Evolutionary conservation across 2,113 vertebrate genomes (phyloP).

Genomic region (Ifrita kowaldi): DNA sequence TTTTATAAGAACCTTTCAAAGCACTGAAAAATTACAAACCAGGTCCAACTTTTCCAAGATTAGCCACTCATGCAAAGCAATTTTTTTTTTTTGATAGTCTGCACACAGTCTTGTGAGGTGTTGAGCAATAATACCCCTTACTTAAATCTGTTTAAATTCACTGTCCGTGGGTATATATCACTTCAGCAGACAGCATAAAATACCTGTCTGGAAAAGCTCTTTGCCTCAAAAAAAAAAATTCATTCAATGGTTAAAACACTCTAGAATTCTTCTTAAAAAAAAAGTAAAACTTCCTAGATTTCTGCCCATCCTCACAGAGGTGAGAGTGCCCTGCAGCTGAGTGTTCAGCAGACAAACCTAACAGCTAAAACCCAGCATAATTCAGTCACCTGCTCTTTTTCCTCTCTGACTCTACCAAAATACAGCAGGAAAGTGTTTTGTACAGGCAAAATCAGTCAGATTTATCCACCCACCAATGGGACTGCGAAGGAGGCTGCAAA

Average conservation of each 20-base stretch:
- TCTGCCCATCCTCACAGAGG: neutral
- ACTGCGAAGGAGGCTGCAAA: neutral
- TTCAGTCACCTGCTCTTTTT: neutral
- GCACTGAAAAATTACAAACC: neutral
- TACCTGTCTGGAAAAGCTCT: neutral
- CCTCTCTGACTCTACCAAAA: neutral
- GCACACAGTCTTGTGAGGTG: neutral
- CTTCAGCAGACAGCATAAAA: neutral
- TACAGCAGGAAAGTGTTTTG: neutral
- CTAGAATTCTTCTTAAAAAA: neutral
- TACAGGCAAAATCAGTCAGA: neutral
- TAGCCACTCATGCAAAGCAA: neutral
- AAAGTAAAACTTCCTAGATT: neutral
- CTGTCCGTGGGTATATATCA: neutral
- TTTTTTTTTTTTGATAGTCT: neutral
- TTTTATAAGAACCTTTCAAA: neutral
- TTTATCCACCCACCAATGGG: neutral
- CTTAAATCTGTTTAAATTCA: neutral
- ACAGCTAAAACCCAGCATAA: neutral
- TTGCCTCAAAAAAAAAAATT: neutral
- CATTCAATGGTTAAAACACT: neutral
- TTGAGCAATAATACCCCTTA: neutral
- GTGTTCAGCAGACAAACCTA: neutral
- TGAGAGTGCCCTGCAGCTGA: neutral
- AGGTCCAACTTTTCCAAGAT: neutral